Percentiles rank a stretch among this genome's conserved stretches.
These are phyloP conservation scores for Arnoldichthys spilopterus DNA, from an alignment of 2,797 vertebrate species.

Conservation along the genomic window DNA sequence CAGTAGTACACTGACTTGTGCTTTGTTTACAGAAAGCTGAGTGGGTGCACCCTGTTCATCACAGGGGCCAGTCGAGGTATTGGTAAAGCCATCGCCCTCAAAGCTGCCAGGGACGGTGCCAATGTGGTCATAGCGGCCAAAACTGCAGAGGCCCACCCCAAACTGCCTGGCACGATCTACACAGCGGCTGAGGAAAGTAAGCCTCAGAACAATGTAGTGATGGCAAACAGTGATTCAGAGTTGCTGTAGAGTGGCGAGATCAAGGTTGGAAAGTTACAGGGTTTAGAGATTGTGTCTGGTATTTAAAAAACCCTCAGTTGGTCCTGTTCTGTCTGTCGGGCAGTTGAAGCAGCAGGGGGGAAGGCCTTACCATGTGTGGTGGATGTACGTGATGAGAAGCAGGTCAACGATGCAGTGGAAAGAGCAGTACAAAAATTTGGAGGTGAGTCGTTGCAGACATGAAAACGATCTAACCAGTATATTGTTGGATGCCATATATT, in stretches of 20 bases:
- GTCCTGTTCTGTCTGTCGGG: not conserved
- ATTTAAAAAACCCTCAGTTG: not conserved
- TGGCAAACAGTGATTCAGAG: not conserved
- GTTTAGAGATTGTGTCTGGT: not conserved
- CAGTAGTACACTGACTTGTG: not conserved
- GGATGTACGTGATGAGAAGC: constrained; percentile 91
- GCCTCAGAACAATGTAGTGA: constrained; percentile 44
- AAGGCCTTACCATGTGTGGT: constrained; percentile 90
- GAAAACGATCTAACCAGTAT: not conserved
- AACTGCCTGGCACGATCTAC: constrained; percentile 92
- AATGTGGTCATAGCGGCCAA: constrained; percentile 95
- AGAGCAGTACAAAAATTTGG: constrained; percentile 89
- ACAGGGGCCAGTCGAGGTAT: constrained; percentile 95
- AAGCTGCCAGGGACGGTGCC: constrained; percentile 93
- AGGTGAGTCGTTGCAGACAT: constrained; percentile 75
- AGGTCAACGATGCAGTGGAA: constrained; percentile 84
- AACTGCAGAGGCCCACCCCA: constrained; percentile 87
- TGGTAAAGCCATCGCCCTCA: constrained; percentile 95
- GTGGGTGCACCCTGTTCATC: constrained; percentile 92
- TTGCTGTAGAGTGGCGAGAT: not conserved
- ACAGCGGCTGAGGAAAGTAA: constrained; percentile 92
- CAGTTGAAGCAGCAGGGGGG: constrained; percentile 92
- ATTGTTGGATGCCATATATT: no score
- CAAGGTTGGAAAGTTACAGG: not conserved
- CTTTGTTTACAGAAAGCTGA: constrained; percentile 82